phyloP scores from a whole-genome alignment of 2,797 vertebrate genomes.

The Coendou prehensilis region DNA sequence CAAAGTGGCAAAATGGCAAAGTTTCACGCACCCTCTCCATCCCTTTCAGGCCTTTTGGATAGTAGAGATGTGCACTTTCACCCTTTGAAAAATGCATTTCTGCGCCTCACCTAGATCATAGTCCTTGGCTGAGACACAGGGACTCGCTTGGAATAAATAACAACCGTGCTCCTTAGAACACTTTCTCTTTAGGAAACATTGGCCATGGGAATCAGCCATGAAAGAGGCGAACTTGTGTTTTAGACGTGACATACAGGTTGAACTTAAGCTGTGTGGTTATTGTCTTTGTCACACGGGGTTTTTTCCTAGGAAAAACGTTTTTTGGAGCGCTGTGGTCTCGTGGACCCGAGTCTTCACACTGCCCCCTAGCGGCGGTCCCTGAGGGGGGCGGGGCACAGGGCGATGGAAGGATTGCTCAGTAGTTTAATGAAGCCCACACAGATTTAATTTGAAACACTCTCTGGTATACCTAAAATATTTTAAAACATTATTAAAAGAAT shows the following conservation, averaged over 20 bases:
- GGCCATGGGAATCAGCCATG: not conserved
- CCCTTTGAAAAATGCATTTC: slow-evolving; percentile 38
- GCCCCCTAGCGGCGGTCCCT: slow-evolving; percentile 88
- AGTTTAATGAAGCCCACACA: slow-evolving; percentile 4
- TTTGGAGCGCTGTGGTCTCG: slow-evolving; percentile 17
- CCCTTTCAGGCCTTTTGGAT: not conserved
- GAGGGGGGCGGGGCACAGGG: slow-evolving; percentile 27
- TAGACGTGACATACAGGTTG: not conserved
- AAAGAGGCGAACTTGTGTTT: not conserved
- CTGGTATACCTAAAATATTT: slow-evolving; percentile 57
- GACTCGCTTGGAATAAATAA: not conserved
- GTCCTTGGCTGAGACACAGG: not conserved
- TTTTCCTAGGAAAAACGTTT: no score
- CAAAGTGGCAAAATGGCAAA: not conserved
- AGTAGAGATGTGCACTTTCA: not conserved
- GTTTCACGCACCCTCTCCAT: not conserved
- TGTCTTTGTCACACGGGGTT: no score
- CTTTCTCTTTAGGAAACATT: not conserved
- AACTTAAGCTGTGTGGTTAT: not conserved
- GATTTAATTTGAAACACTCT: slow-evolving; percentile 62
- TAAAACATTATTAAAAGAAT: slow-evolving; percentile 31
- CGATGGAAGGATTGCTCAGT: not conserved
- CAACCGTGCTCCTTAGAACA: not conserved
- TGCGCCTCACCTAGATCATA: not conserved
- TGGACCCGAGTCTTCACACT: slow-evolving; percentile 87